Conservation (phyloP, 2,797 vertebrate genomes). For the Clarias fuscus region DNA sequence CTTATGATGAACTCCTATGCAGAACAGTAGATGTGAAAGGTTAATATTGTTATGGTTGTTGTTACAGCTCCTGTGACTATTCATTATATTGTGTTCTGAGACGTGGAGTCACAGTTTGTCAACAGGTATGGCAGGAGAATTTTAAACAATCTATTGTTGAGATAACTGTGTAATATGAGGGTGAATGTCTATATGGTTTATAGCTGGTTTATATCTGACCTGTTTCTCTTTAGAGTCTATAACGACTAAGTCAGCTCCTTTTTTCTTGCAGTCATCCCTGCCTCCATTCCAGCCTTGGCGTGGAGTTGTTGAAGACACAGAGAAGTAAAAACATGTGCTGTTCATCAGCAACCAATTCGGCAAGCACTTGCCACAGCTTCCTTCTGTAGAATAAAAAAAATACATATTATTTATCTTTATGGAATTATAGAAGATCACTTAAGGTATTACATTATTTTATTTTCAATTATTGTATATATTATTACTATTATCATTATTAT, state of each 20-base stretch:
- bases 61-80: neutral
- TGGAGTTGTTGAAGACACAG: neutral
- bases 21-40: neutral
- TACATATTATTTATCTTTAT: neutral
- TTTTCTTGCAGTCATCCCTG: conserved; percentile 39
- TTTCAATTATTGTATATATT: too few species aligned
- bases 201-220: conserved; percentile 24
- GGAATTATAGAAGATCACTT: neutral
- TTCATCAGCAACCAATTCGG: conserved; percentile 61
- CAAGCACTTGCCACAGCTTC: conserved; percentile 63
- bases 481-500: too few species aligned
- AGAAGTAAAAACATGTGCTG: conserved; percentile 66
- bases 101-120: neutral
- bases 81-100: neutral
- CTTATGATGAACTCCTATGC: conserved; percentile 30
- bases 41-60: neutral
- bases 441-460: neutral
- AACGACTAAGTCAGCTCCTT: conserved; percentile 42
- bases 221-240: conserved; percentile 44
- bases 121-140: neutral
- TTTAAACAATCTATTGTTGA: neutral
- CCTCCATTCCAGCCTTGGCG: conserved; percentile 56
- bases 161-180: neutral
- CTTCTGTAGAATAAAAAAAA: conserved; percentile 56
- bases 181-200: neutral